phyloP scores from a whole-genome alignment of 2,113 vertebrate genomes.

The Tapirus terrestris region DNA sequence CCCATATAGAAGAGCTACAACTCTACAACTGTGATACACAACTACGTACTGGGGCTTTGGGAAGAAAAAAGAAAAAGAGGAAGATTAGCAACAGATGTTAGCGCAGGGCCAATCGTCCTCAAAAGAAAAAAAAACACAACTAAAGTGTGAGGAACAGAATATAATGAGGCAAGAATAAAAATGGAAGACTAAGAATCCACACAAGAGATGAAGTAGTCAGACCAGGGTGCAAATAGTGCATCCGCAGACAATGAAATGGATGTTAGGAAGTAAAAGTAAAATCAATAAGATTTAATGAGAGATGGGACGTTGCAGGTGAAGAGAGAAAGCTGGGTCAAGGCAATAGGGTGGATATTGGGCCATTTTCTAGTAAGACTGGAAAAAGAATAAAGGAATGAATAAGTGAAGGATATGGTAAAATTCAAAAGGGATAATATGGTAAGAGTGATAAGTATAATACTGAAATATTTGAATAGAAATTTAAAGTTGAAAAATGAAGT shows the following conservation, averaged over 20 bases:
- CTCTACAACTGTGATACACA: too few species aligned
- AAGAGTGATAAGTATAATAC: neutral
- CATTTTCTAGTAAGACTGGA: neutral
- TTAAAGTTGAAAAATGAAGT: neutral
- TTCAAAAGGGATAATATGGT: neutral
- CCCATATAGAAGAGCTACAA: too few species aligned
- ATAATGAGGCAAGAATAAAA: neutral
- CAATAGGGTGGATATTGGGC: neutral
- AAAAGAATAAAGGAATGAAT: neutral
- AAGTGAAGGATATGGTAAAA: neutral
- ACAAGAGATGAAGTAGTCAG: neutral
- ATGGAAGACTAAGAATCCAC: neutral
- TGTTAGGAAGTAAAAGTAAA: neutral
- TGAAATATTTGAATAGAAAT: constrained; percentile 11
- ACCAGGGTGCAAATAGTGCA: neutral
- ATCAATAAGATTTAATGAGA: neutral
- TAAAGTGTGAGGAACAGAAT: neutral
- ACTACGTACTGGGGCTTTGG: too few species aligned
- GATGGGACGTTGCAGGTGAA: neutral
- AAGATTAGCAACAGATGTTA: too few species aligned
- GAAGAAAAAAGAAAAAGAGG: too few species aligned
- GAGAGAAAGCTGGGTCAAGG: neutral
- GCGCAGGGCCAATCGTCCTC: too few species aligned
- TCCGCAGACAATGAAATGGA: neutral
- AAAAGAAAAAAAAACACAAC: neutral